Evolutionary conservation across 2,888 invertebrate genomes (phyloP), one percentile per base, ranked within the genome.

Genomic region (Cephus sareptanus): DNA sequence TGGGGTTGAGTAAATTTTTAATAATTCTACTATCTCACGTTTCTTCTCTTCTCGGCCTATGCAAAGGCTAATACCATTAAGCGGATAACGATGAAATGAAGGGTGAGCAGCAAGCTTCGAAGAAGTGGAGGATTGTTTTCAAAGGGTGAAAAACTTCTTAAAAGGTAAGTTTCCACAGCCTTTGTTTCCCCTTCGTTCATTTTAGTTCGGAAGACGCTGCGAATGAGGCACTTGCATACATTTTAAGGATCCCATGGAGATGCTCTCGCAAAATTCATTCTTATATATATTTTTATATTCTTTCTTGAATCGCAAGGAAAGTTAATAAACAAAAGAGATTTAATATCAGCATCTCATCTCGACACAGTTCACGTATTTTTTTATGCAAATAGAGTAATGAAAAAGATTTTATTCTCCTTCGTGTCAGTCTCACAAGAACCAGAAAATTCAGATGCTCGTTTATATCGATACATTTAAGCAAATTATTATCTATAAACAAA

Each of bases 161-260:
- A 88, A 86, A 87, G 85, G 84, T 83, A 86, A 88, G 87, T 87
- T 89, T 83, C 78, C 80, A 79, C 80, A 80, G 79, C 75, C 82
- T 84, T 83, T 85, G 83, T 85, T 83, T 79, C 84, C 80, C 81
- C 83, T 80, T 81, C 81, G 80, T 84, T 81, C 84, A 75, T 78
- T 40, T 75, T 73, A 75, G 69, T 56, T 77, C 69, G 75, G 73
- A 77, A 70, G 76, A 71, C 74, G 73, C 34, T 69, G 79, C 77
- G 75, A 76, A 75, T 76, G 31, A 77, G 76, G 79, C 74, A 80
- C 82, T 82, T 77, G 82, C 80, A 76, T 80, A 81, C 83, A 84
- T 84, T 84, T 86, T 85, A 82, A 83, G 84, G 81, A 85, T 84
- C 83, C 84, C 81, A 79, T 76, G 70, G 81, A 83, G 82, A 82